Percentiles rank a stretch among this genome's conserved stretches.
phyloP scores from a whole-genome alignment of 2,113 vertebrate genomes.

The Deroptyus accipitrinus region DNA sequence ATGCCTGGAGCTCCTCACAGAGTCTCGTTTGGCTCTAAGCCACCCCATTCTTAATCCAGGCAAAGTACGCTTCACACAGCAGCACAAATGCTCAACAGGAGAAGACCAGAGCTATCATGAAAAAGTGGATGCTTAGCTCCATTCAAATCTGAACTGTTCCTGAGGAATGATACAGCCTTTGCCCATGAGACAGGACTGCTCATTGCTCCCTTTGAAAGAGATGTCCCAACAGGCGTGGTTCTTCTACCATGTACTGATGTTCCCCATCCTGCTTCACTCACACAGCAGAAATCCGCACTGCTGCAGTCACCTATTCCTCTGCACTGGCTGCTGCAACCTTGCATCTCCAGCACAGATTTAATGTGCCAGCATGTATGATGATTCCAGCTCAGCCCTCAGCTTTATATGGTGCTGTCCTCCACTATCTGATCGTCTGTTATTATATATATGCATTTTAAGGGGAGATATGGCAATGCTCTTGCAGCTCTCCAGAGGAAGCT shows the following conservation, averaged over 20 bases:
- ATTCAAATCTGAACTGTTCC: background rate
- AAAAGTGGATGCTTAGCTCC: background rate
- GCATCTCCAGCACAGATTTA: background rate
- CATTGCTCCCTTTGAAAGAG: background rate
- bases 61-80: background rate
- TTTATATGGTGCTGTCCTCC: background rate
- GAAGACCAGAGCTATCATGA: background rate
- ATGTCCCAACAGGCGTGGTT: fast-evolving
- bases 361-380: fast-evolving
- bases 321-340: background rate
- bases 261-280: background rate
- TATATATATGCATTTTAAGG: background rate
- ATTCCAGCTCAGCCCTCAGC: background rate
- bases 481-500: background rate
- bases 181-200: background rate
- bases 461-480: background rate
- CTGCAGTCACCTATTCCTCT: background rate
- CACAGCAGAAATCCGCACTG: background rate
- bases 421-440: background rate
- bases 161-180: background rate
- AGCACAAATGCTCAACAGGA: background rate
- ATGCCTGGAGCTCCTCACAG: background rate
- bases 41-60: background rate
- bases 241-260: background rate
- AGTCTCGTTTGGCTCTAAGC: background rate